Evolutionary conservation across 2,797 vertebrate species (phyloP).

Genomic region (Mormyrops boulengeri): DNA sequence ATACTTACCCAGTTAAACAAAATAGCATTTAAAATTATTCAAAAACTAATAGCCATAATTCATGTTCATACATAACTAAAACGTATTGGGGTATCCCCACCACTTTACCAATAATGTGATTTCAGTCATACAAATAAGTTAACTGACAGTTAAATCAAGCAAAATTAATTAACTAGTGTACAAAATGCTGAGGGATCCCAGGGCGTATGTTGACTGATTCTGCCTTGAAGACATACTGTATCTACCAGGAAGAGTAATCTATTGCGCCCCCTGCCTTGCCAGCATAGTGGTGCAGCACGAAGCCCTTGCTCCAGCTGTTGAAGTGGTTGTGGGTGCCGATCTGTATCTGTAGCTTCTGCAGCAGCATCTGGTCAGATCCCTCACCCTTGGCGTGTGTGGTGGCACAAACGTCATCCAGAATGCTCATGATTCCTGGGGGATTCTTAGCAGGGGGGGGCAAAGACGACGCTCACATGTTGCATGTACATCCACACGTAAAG

Average conservation of each 20-base stretch:
- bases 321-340: constrained; percentile 68
- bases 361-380: constrained; percentile 69
- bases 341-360: constrained; percentile 71
- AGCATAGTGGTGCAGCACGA: constrained; percentile 73
- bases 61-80: background rate
- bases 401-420: constrained; percentile 74
- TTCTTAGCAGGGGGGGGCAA: constrained; percentile 46
- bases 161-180: background rate
- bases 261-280: constrained; percentile 61
- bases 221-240: background rate
- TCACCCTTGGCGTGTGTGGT: constrained; percentile 78
- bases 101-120: background rate
- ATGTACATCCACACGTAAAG: background rate
- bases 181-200: background rate
- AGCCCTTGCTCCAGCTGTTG: constrained; percentile 75
- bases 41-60: background rate
- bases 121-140: background rate
- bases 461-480: background rate
- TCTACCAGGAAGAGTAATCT: background rate
- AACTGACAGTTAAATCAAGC: background rate
- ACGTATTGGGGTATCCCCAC: background rate
- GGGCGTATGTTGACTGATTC: background rate
- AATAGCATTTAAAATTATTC: background rate
- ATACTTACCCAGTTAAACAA: background rate
- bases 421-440: constrained; percentile 70